Conservation (phyloP, 2,113 vertebrate genomes). For the Urocitellus parryii region DNA sequence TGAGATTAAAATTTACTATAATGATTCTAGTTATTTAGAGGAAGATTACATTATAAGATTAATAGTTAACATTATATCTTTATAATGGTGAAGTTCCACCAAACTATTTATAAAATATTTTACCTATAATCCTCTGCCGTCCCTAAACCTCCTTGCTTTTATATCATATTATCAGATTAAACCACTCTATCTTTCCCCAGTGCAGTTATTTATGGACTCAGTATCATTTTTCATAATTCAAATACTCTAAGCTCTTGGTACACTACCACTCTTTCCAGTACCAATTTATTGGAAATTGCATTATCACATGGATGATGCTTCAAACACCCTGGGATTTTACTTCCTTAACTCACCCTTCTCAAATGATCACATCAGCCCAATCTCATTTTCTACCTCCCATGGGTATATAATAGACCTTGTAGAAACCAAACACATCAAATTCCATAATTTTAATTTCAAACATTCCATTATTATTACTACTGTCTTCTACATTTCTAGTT, state of each 20-base stretch:
- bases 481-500: background rate
- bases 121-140: background rate
- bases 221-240: background rate
- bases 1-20: background rate
- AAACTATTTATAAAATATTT: slow-evolving; percentile 3
- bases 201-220: background rate
- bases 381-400: background rate
- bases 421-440: background rate
- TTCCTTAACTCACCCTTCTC: background rate
- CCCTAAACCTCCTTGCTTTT: background rate
- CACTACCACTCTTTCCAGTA: background rate
- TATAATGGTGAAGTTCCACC: background rate
- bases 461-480: background rate
- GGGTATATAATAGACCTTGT: background rate
- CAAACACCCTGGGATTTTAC: background rate
- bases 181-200: background rate
- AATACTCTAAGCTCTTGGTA: background rate
- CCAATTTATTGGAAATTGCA: background rate
- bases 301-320: background rate
- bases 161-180: background rate
- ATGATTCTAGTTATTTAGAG: background rate
- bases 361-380: background rate
- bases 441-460: background rate
- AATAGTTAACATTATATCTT: background rate
- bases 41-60: background rate